Percentiles rank a stretch among this genome's conserved stretches.
Evolutionary conservation across 2,888 invertebrate species (phyloP).

Genomic region (Leptura quadrifasciata): DNA sequence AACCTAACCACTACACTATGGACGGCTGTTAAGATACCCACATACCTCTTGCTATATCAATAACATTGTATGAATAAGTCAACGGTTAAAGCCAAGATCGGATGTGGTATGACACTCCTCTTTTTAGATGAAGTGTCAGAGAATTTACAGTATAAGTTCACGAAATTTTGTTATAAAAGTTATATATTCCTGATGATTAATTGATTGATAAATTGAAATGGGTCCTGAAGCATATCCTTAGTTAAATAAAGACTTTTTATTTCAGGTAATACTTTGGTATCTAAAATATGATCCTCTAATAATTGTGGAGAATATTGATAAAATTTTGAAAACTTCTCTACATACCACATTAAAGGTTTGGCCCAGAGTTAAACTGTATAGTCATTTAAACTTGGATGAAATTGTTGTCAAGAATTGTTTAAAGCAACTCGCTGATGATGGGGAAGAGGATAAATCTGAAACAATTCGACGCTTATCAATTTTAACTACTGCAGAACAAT

Average conservation of each 20-base stretch:
- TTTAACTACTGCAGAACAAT: not conserved
- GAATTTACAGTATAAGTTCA: no score
- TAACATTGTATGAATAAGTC: no score
- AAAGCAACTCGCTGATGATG: not conserved
- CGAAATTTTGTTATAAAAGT: no score
- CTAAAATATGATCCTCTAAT: conserved; percentile 32
- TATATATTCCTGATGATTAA: no score
- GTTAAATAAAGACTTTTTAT: not conserved
- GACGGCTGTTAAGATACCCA: no score
- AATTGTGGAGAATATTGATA: conserved; percentile 8
- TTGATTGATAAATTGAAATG: no score
- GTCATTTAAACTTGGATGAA: conserved; percentile 10
- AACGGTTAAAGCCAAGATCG: no score
- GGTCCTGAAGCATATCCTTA: no score
- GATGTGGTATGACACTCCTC: no score
- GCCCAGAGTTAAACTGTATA: not conserved
- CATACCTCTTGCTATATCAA: no score
- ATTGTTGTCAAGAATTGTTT: not conserved
- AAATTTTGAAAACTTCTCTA: not conserved
- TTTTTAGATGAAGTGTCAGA: no score
- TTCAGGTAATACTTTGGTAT: conserved; percentile 2
- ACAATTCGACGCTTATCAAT: not conserved
- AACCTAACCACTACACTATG: no score
- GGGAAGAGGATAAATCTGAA: not conserved
- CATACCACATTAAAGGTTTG: not conserved